Conservation (phyloP, 2,888 invertebrate genomes). For the Pinctada fucata region DNA sequence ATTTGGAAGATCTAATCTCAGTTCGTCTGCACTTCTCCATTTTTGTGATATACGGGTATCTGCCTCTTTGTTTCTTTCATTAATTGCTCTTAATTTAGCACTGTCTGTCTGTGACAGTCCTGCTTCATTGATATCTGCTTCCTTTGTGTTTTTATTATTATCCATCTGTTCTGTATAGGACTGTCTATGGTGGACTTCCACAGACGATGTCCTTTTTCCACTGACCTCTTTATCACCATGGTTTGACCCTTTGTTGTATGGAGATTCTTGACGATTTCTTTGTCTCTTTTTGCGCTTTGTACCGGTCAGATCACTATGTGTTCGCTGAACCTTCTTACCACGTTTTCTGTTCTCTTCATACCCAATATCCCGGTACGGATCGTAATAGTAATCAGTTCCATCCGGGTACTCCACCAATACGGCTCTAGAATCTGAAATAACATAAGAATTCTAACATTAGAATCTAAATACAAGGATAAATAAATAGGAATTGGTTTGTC, state of each 20-base stretch:
- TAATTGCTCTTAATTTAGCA: conserved; percentile 58
- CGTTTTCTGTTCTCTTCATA: conserved; percentile 18
- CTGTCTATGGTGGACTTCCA: conserved; percentile 27
- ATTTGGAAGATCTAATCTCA: conserved; percentile 33
- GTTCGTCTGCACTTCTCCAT: conserved; percentile 33
- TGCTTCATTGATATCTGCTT: conserved; percentile 28
- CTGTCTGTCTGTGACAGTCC: conserved; percentile 50
- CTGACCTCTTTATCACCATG: conserved; percentile 7
- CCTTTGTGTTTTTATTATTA: conserved; percentile 13
- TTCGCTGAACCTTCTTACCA: conserved; percentile 38
- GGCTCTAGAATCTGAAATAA: conserved; percentile 44
- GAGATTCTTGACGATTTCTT: conserved; percentile 27
- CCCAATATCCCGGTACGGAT: conserved; percentile 47
- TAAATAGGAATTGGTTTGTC: no score
- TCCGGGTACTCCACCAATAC: conserved; percentile 52
- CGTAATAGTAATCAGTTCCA: conserved; percentile 46
- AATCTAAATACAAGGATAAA: no score
- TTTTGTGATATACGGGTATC: conserved; percentile 21
- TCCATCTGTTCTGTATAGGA: not conserved
- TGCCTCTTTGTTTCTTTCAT: conserved; percentile 43
- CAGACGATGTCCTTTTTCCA: conserved; percentile 19
- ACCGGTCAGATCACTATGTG: conserved; percentile 42
- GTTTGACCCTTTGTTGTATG: conserved; percentile 3
- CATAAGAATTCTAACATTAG: no score
- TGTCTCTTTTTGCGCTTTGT: conserved; percentile 34